Evolutionary conservation across 2,888 invertebrate genomes (phyloP).

Genomic region (Oligia strigilis): DNA sequence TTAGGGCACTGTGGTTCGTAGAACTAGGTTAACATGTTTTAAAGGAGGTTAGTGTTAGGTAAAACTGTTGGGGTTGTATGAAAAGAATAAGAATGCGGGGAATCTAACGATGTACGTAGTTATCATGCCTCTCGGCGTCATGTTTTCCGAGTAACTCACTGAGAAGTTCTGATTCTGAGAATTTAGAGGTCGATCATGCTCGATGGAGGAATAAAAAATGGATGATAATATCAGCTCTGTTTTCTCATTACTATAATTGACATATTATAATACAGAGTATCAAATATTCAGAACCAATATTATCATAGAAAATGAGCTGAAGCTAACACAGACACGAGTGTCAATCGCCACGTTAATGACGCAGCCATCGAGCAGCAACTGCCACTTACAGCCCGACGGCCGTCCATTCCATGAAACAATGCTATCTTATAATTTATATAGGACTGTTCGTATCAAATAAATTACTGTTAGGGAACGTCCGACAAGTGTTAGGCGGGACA

Average conservation of each 20-base stretch:
- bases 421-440: conserved; percentile 64
- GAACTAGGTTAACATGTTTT: conserved; percentile 59
- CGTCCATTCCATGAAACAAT: conserved; percentile 35
- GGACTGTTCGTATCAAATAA: conserved; percentile 65
- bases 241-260: conserved; percentile 20
- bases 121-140: conserved; percentile 5
- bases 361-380: conserved; percentile 30
- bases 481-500: conserved; percentile 71
- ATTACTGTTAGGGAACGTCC: conserved; percentile 74
- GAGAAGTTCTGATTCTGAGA: conserved; percentile 5
- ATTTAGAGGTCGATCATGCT: conserved; percentile 5
- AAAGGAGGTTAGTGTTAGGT: conserved; percentile 50
- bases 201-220: conserved; percentile 1
- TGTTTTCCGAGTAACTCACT: conserved; percentile 13
- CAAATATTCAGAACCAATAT: conserved; percentile 24
- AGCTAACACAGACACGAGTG: conserved; percentile 22
- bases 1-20: conserved; percentile 45
- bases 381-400: conserved; percentile 38
- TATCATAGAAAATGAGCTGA: conserved; percentile 21
- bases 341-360: conserved; percentile 42
- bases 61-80: conserved; percentile 36
- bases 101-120: conserved; percentile 16
- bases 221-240: not conserved
- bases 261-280: conserved; percentile 10
- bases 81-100: conserved; percentile 38